Conservation (phyloP, 92 coral and sea anemone genomes). For the Umimayanthus kanabou region DNA sequence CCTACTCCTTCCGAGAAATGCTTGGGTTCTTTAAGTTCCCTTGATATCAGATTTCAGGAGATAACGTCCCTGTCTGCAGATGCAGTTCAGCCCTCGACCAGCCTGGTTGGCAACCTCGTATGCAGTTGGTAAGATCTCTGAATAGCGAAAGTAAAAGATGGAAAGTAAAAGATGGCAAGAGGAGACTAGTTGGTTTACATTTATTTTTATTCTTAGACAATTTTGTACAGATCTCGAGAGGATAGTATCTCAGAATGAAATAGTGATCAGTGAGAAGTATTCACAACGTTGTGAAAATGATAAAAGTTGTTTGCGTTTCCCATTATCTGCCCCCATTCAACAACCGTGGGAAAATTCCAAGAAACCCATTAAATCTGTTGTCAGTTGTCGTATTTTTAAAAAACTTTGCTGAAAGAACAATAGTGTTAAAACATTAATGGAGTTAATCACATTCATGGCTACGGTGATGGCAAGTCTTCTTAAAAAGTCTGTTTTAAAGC, state of each 20-base stretch:
- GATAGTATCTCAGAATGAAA: not conserved
- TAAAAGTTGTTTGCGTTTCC: constrained; percentile 3
- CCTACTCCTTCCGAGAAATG: no score
- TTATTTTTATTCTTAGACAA: no score
- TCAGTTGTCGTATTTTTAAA: not conserved
- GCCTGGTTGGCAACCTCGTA: no score
- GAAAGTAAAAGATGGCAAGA: no score
- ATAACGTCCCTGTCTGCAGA: no score
- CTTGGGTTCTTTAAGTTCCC: no score
- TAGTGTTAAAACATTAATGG: not conserved
- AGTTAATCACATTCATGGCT: not conserved
- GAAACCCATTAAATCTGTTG: not conserved
- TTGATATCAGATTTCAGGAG: no score
- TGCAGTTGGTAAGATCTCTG: no score
- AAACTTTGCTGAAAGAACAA: constrained; percentile 12
- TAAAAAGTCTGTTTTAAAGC: not conserved
- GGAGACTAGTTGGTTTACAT: no score
- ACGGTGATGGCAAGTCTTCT: not conserved
- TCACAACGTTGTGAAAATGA: not conserved
- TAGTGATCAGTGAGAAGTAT: not conserved
- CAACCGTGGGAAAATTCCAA: constrained; percentile 18
- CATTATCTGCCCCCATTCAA: not conserved
- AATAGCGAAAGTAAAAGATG: no score
- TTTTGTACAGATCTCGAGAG: not conserved
- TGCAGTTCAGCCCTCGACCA: no score